A percentile compares a stretch with the other conserved stretches of the same genome.
Evolutionary conservation across 2,113 vertebrate genomes (phyloP).

Genomic region (Cottus gobio): DNA sequence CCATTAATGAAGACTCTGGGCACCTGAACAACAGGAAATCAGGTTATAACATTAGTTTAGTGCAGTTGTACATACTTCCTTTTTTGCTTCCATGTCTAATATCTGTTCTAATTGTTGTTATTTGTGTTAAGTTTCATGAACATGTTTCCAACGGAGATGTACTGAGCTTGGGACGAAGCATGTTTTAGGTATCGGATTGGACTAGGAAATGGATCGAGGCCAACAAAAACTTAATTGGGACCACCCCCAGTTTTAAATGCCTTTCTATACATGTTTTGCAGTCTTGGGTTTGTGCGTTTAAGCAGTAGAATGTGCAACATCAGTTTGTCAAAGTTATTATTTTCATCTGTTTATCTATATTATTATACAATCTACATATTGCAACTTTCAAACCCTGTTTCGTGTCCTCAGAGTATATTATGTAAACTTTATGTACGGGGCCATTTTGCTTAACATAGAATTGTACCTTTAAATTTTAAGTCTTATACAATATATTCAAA

Average conservation of each 20-base stretch:
- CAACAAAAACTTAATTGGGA: background rate
- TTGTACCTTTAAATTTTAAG: background rate
- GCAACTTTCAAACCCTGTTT: background rate
- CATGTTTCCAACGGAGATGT: background rate
- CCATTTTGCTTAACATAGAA: background rate
- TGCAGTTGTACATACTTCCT: background rate
- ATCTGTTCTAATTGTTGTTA: background rate
- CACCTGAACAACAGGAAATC: constrained; percentile 81
- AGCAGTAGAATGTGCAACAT: background rate
- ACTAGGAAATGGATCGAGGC: background rate
- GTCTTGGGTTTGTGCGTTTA: background rate
- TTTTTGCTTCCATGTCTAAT: background rate
- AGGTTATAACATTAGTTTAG: background rate
- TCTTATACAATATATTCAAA: background rate
- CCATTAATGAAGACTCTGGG: constrained; percentile 97
- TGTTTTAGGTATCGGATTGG: background rate
- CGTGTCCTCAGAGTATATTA: background rate
- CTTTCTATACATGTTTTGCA: background rate
- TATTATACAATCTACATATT: background rate
- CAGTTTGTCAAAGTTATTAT: background rate
- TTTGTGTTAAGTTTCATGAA: background rate
- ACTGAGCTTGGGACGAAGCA: background rate
- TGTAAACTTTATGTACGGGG: background rate
- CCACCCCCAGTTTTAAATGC: background rate
- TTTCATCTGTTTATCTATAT: background rate